These are phyloP conservation scores for Prorops nasuta DNA, from an alignment of 1,140 invertebrate species.

Conservation along the genomic window DNA sequence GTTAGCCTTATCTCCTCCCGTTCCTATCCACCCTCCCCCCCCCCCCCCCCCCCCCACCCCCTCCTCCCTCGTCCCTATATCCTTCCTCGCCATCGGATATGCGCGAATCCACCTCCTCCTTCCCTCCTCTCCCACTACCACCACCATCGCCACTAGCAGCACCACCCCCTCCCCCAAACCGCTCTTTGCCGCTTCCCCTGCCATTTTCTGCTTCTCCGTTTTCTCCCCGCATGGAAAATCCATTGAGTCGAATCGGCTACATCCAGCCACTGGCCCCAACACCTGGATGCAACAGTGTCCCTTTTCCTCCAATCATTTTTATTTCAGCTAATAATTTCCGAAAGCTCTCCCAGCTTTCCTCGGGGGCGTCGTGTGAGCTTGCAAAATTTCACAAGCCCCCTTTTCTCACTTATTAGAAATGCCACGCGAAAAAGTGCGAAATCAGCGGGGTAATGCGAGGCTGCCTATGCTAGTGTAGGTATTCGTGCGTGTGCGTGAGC, in stretches of 20 bases:
- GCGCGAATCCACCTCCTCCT: slow-evolving; percentile 51
- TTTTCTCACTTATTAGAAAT: not conserved
- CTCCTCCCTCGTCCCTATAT: slow-evolving; percentile 19
- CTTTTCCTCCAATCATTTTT: too few relatives aligned
- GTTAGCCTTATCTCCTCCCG: slow-evolving; percentile 52
- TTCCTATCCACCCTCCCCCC: slow-evolving; percentile 30
- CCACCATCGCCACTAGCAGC: not conserved
- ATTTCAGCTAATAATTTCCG: too few relatives aligned
- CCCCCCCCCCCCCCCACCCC: slow-evolving; percentile 24
- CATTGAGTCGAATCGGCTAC: slow-evolving; percentile 6
- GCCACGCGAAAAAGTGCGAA: slow-evolving; percentile 18
- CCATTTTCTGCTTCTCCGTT: slow-evolving; percentile 17
- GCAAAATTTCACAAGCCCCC: too few relatives aligned
- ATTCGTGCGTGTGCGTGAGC: slow-evolving; percentile 17
- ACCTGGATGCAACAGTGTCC: too few relatives aligned
- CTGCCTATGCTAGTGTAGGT: too few relatives aligned
- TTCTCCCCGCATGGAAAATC: slow-evolving; percentile 4
- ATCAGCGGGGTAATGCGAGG: slow-evolving; percentile 25
- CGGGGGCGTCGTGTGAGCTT: too few relatives aligned
- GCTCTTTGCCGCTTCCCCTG: slow-evolving; percentile 13
- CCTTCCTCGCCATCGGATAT: slow-evolving; percentile 45
- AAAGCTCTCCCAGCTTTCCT: too few relatives aligned
- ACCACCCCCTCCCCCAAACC: too few relatives aligned
- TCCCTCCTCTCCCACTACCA: not conserved
- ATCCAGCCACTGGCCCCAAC: slow-evolving; percentile 4